Conservation (phyloP, 2,113 vertebrate species). For the Cervus canadensis region DNA sequence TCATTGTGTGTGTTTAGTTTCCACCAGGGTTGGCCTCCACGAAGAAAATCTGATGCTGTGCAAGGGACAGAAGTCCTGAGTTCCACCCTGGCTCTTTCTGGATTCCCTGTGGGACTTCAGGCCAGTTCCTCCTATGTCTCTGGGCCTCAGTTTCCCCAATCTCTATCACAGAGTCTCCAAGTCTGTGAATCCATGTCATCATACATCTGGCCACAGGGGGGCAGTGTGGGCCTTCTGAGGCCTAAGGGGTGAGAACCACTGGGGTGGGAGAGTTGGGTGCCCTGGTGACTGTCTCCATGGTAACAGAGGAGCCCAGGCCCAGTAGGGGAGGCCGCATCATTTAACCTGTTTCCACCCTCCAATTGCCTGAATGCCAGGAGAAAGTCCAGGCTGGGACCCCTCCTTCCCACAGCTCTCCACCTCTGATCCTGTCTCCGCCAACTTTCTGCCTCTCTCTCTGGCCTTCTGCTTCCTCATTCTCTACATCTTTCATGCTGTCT, state of each 20-base stretch:
- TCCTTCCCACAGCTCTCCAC: background rate
- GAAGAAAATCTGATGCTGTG: background rate
- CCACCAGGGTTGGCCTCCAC: background rate
- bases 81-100: background rate
- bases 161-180: background rate
- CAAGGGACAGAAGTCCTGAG: background rate
- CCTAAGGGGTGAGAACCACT: background rate
- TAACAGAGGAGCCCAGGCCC: background rate
- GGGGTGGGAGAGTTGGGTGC: background rate
- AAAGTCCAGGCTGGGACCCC: background rate
- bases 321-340: background rate
- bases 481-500: accelerated
- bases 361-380: background rate
- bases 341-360: background rate
- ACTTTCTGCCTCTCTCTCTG: background rate
- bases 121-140: background rate
- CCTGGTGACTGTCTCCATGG: conserved; percentile 32
- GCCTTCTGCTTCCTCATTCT: background rate
- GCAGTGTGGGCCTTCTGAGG: background rate
- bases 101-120: background rate
- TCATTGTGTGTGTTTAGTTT: background rate
- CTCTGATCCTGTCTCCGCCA: background rate
- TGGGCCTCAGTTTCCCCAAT: background rate
- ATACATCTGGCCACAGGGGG: conserved; percentile 38
- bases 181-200: background rate